Evolutionary conservation across 2,797 vertebrate species (phyloP), one percentile per base, ranked within the genome.

Genomic region (Lophius americanus): DNA sequence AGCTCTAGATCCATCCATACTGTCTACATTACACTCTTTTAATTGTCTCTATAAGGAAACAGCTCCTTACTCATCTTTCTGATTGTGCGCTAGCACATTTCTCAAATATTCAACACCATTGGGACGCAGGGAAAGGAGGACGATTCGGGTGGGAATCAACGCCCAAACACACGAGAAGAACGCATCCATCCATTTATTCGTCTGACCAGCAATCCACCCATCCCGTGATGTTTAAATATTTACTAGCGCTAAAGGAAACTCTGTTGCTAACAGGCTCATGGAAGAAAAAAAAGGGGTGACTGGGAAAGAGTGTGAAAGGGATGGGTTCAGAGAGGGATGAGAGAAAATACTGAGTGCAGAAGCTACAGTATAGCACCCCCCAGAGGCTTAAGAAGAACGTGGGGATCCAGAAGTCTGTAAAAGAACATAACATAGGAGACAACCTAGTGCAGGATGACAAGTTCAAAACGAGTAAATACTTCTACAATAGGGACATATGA

Each of bases 221-320:
- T 85, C 92, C 73, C 78, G 87, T 76, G 73, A 80, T 71, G 79
- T 89, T 92, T 86, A 92, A 93, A 90, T 88, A 90, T 93, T 90
- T 82, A 89, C 73, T 51, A 88, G 85, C 59, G 80, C 80, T 92
- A 93, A 93, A 93, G 91, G 90, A 93, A 91, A 90, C 64, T 81
- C 74, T 84, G 84, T 82, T 84, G 82, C 75, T 67, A 68, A 81
- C 82, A 79, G 66, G 73, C 63, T 11, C 63, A 71, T 51, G 54
- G 44, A n/a, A 55, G 46, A 60, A 76, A 44, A 42, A 39, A 78
- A 66, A 39, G 11, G 70, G 54, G 69, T 49, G 86, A 83, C 49
- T 76, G 75, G 89, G 79, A 65, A 75, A 62, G 71, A 70, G 46
- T 64, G 66, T 7, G 54, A 36, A 42, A 54, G 47, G 60, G 75